Percentiles rank a stretch among this genome's conserved stretches.
Conservation (phyloP, 2,113 vertebrate genomes). For the Cheirogaleus medius region DNA sequence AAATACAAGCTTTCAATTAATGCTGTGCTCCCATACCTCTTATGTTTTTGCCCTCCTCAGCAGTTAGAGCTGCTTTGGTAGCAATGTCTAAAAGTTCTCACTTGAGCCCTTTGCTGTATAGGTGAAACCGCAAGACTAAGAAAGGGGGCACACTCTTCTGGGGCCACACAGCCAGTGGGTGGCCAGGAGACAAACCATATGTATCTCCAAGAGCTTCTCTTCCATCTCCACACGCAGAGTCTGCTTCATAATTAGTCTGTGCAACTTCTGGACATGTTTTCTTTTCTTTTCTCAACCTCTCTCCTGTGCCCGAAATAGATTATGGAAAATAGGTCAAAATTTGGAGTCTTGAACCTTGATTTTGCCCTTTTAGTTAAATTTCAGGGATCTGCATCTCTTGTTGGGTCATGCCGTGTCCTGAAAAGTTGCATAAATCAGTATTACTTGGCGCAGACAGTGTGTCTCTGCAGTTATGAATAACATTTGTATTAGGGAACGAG, state of each 20-base stretch:
- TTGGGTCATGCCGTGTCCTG: constrained; percentile 43
- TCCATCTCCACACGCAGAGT: neutral
- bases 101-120: neutral
- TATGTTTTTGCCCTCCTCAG: neutral
- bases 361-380: neutral
- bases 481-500: constrained; percentile 67
- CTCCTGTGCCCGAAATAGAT: neutral
- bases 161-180: neutral
- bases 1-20: neutral
- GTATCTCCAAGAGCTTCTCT: neutral
- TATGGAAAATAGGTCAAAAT: neutral
- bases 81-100: neutral
- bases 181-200: neutral
- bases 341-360: constrained; percentile 1
- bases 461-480: constrained; percentile 74
- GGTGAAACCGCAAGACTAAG: neutral
- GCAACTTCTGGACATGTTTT: neutral
- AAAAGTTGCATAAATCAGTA: constrained; percentile 29
- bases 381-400: constrained; percentile 52
- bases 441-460: constrained; percentile 71
- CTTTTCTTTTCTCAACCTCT: neutral
- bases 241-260: neutral
- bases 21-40: neutral
- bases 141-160: neutral
- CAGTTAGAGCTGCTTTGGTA: neutral